Conservation (phyloP, 2,797 vertebrate genomes). For the Linurgus olivaceus region DNA sequence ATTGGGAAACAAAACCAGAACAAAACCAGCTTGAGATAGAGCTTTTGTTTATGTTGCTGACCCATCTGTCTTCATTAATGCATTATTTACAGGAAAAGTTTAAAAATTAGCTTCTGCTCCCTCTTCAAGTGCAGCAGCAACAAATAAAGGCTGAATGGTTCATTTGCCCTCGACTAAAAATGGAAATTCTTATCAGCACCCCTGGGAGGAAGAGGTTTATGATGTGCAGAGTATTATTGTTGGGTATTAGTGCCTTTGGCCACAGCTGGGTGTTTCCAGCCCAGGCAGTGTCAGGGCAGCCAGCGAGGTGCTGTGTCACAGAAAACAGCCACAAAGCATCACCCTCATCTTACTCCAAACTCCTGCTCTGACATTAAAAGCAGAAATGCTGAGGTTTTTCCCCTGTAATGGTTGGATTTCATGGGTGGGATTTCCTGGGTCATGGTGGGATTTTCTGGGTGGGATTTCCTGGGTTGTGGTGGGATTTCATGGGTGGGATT, state of each 20-base stretch:
- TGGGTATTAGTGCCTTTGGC: neutral
- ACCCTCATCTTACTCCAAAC: neutral
- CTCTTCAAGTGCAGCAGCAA: conserved; percentile 22
- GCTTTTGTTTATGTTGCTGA: conserved; percentile 72
- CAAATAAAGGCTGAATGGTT: conserved; percentile 22
- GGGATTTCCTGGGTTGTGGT: no score
- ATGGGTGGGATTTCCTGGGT: neutral
- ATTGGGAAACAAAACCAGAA: conserved; percentile 78
- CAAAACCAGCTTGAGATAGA: conserved; percentile 74
- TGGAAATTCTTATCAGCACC: conserved; percentile 50
- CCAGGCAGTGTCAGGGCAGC: neutral
- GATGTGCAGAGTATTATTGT: neutral
- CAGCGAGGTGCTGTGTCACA: neutral
- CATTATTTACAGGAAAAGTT: conserved; percentile 82
- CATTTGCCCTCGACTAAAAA: conserved; percentile 44
- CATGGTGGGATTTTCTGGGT: no score
- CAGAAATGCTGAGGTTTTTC: neutral
- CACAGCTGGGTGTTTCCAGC: neutral
- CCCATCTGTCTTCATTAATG: conserved; percentile 82
- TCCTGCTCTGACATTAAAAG: neutral
- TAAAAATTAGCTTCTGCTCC: conserved; percentile 53
- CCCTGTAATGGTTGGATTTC: neutral
- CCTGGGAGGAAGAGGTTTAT: conserved; percentile 23
- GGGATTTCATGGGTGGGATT: neutral
- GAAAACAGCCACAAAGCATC: fast-evolving